phyloP scores from a whole-genome alignment of 2,888 invertebrate species.

The Hirtodrosophila confusa region DNA sequence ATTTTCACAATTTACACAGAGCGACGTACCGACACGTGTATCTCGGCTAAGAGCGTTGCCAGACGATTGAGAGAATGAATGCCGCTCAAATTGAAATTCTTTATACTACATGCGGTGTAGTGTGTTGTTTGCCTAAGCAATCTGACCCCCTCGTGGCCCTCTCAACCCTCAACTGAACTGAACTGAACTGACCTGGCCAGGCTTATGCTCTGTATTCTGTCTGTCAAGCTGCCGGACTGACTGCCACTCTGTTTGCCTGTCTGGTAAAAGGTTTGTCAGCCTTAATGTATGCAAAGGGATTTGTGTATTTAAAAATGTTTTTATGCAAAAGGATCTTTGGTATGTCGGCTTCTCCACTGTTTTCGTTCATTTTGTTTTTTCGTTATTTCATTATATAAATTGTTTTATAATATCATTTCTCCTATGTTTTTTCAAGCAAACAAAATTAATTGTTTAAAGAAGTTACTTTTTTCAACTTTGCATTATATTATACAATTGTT shows the following conservation, averaged over 20 bases:
- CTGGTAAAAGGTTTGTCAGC: constrained; percentile 40
- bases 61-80: constrained; percentile 30
- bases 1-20: no score
- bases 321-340: constrained; percentile 12
- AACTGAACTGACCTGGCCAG: background rate
- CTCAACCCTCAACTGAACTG: no score
- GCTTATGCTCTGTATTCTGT: constrained; percentile 2
- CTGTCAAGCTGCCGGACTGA: constrained; percentile 6
- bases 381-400: background rate
- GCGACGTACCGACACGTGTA: no score
- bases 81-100: constrained; percentile 58
- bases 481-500: no score
- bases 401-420: background rate
- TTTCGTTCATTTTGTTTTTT: background rate
- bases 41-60: no score
- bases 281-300: constrained; percentile 63
- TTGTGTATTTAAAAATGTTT: constrained; percentile 48
- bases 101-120: constrained; percentile 41
- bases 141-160: constrained; percentile 3
- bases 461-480: no score
- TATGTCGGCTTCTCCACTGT: constrained; percentile 7
- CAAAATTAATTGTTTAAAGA: no score
- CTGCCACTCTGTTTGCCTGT: constrained; percentile 7
- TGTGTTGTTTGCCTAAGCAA: constrained; percentile 47
- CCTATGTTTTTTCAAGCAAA: no score